phyloP scores from a whole-genome alignment of 1,140 invertebrate genomes.

The Hormaphis cornu region DNA sequence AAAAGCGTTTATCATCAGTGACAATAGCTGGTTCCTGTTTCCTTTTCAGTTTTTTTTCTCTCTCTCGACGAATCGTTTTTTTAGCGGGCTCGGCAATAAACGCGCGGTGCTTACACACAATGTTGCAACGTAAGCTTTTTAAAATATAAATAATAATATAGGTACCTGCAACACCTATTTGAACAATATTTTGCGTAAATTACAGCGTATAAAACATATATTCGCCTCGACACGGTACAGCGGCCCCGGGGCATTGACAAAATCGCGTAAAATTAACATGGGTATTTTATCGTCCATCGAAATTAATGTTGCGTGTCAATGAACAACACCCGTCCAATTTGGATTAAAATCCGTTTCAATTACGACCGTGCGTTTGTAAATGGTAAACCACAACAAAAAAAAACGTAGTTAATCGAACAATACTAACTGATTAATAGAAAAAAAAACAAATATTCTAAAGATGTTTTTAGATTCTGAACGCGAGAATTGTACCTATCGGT shows the following conservation, averaged over 20 bases:
- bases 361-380: not conserved
- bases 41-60: not conserved
- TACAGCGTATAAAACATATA: no score
- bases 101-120: not conserved
- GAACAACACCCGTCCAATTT: not conserved
- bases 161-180: not conserved
- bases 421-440: no score
- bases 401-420: no score
- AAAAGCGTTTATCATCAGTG: not conserved
- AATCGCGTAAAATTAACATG: not conserved
- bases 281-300: not conserved
- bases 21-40: not conserved
- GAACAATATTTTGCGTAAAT: not conserved
- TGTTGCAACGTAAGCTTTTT: not conserved
- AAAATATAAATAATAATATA: not conserved
- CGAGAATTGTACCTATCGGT: no score
- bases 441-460: no score
- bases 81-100: not conserved
- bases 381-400: no score
- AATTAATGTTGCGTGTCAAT: constrained; percentile 13
- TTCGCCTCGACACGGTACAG: not conserved
- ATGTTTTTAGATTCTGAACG: no score
- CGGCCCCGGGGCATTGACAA: not conserved
- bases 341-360: not conserved
- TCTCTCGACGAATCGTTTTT: not conserved